Conservation (phyloP, 2,113 vertebrate genomes). For the Tricholaema leucomelas region DNA sequence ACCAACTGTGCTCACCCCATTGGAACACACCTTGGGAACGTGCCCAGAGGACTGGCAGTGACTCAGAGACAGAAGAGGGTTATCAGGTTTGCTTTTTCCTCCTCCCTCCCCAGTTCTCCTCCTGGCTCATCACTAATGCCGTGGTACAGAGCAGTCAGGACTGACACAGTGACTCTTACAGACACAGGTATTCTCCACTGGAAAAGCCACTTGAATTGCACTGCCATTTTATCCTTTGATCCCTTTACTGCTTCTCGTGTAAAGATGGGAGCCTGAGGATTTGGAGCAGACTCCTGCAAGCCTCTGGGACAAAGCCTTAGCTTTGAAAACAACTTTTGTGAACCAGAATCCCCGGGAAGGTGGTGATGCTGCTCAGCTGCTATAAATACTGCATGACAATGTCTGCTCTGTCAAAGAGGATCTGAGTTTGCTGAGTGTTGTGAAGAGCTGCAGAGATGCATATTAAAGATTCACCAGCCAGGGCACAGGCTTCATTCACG, state of each 20-base stretch:
- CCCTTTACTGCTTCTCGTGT: not conserved
- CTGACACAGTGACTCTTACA: not conserved
- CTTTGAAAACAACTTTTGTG: not conserved
- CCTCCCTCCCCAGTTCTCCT: not conserved
- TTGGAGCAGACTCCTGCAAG: not conserved
- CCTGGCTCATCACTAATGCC: not conserved
- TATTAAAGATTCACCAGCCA: constrained; percentile 43
- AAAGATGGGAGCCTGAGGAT: not conserved
- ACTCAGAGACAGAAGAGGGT: rapidly evolving
- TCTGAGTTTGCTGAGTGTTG: not conserved
- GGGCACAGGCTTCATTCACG: not conserved
- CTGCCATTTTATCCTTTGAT: not conserved
- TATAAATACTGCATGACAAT: constrained; percentile 34
- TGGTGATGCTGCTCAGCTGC: not conserved
- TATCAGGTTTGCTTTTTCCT: not conserved
- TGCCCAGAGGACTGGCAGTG: not conserved
- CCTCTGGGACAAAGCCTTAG: not conserved
- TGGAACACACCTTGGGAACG: rapidly evolving
- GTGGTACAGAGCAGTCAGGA: not conserved
- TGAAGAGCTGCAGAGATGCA: not conserved
- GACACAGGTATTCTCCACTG: not conserved
- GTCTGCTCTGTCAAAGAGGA: not conserved
- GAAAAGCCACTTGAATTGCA: not conserved
- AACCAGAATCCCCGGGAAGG: not conserved
- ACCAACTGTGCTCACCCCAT: not conserved